Evolutionary conservation across 2,888 invertebrate genomes (phyloP).

Genomic region (Brachypalpus laphriformis): DNA sequence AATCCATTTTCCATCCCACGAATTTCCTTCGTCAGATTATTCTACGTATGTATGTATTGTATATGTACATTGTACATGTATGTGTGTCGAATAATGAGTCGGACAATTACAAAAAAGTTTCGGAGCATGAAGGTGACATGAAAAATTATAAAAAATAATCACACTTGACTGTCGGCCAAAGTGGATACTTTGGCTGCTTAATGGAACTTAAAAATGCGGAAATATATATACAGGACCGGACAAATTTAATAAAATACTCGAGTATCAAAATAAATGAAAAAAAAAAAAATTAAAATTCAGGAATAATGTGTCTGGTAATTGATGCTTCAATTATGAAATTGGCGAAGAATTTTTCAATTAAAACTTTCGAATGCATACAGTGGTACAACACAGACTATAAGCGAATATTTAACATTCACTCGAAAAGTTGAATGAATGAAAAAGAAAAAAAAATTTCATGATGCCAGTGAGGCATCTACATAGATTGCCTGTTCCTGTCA

Average conservation of each 20-base stretch:
- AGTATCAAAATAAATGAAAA: not conserved
- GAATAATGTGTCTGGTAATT: conserved; percentile 8
- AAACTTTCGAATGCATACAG: not conserved
- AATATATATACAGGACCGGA: not conserved
- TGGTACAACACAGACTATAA: not conserved
- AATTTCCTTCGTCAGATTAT: conserved; percentile 15
- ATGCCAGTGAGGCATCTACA: too few species aligned
- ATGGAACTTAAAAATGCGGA: conserved; percentile 1
- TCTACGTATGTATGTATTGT: not conserved
- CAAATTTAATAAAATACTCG: conserved; percentile 20
- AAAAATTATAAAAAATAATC: conserved; percentile 1
- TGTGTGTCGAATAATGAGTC: conserved; percentile 18
- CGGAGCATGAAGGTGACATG: not conserved
- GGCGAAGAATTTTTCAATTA: conserved; percentile 15
- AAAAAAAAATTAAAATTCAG: not conserved
- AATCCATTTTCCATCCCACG: not conserved
- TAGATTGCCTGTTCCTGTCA: too few species aligned
- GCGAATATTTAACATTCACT: conserved; percentile 9
- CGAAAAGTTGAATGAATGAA: not conserved
- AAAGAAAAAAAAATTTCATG: too few species aligned
- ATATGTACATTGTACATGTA: not conserved
- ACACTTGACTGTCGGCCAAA: not conserved
- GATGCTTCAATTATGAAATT: conserved; percentile 16
- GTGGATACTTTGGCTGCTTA: conserved; percentile 1
- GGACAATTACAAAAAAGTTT: not conserved